Evolutionary conservation across 1,140 invertebrate species (phyloP), one percentile per base, ranked within the genome.

Genomic region (Geopemphigus sp.): DNA sequence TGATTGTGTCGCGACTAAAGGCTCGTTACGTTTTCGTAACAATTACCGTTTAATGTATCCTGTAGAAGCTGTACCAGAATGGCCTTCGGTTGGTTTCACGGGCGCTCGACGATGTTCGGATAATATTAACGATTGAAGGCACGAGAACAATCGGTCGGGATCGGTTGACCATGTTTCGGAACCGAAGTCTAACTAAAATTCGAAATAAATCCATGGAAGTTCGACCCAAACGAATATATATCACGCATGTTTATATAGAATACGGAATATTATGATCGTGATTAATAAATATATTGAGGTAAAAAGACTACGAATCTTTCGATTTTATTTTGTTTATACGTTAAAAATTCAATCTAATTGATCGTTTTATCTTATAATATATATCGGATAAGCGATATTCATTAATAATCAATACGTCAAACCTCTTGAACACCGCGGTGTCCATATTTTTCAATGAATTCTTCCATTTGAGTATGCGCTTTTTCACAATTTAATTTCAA

Each of bases 381-480:
- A n/a, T n/a, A n/a, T n/a, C 32, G 32, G 32, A 39, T 39, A 39
- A 3, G 32, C 8, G 32, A 39, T 8, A 8, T 39, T 39, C 3
- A 39, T 39, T 4, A 39, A 50, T 50, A 50, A 50, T 50, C 8
- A 83, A 29, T 82, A 53, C 81, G 81, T 84, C 63, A 81, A 84
- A 92, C 91, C 87, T 95, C 94, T 85, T 90, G 89, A 45, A 92
- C 86, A 82, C 89, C 88, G 82, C 93, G 87, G 84, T 94, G 91
- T 1, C 92, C 93, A 83, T 94, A 91, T 81, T 87, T 86, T n/a
- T 88, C 82, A n/a, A 94, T 84, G 83, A 95, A 93, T 6, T 85
- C 82, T 3, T 86, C 82, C 45, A 92, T 88, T 63, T 88, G 84
- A 19, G 84, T 81, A 61, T 88, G 85, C 8, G 88, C 85, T 78